A percentile compares a stretch with the other conserved stretches of the same genome.
Conservation (phyloP, 2,797 vertebrate species). For the Hypotaenidia okinawae region DNA sequence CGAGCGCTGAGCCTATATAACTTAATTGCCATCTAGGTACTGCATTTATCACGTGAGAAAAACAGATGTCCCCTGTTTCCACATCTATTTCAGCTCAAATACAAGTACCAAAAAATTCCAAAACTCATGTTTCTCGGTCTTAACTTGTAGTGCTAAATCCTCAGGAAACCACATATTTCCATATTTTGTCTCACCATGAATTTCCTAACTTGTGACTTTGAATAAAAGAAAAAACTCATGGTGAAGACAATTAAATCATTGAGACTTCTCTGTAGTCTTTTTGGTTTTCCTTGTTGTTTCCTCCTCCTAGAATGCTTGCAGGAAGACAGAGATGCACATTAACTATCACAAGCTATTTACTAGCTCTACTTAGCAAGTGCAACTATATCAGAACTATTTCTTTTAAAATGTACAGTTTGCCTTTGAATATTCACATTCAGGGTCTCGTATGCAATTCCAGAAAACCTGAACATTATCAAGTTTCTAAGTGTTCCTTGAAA, state of each 20-base stretch:
- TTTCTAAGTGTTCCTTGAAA: not conserved
- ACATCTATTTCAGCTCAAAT: not conserved
- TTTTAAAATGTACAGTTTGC: not conserved
- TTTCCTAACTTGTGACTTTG: not conserved
- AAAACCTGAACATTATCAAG: not conserved
- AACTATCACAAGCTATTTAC: not conserved
- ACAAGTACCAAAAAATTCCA: not conserved
- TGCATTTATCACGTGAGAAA: conserved; percentile 56
- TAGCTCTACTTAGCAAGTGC: not conserved
- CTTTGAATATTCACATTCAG: not conserved
- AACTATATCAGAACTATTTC: not conserved
- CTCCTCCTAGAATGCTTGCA: not conserved
- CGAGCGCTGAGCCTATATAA: conserved; percentile 73
- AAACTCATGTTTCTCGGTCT: not conserved
- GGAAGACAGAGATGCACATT: not conserved
- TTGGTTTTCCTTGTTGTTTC: not conserved
- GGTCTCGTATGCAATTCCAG: not conserved
- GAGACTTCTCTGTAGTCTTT: not conserved
- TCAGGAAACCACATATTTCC: not conserved
- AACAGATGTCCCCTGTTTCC: conserved; percentile 16
- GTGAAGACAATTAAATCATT: not conserved
- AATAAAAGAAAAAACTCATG: not conserved
- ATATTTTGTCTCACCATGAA: not conserved
- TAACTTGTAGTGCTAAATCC: not conserved
- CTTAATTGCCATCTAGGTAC: conserved; percentile 76